phyloP scores from a whole-genome alignment of 2,113 vertebrate species.

The Montifringilla adamsi region DNA sequence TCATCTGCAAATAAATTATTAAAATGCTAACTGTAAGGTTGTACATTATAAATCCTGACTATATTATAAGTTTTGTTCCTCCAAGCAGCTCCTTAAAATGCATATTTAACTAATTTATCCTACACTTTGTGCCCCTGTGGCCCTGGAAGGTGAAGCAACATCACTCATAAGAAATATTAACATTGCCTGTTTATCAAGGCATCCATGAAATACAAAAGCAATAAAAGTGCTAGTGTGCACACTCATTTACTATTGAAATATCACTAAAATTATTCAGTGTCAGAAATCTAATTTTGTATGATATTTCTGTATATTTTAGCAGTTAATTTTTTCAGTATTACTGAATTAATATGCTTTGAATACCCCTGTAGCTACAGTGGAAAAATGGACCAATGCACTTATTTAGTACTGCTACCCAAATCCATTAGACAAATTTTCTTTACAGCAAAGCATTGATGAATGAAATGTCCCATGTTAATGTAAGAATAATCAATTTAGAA shows the following conservation, averaged over 20 bases:
- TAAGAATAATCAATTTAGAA: constrained; percentile 92
- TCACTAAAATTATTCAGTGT: constrained; percentile 83
- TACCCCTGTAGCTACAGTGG: constrained; percentile 80
- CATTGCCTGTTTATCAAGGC: constrained; percentile 76
- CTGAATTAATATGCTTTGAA: constrained; percentile 81
- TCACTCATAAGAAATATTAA: constrained; percentile 77
- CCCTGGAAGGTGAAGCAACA: constrained; percentile 67
- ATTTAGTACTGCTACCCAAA: constrained; percentile 79
- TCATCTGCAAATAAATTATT: constrained; percentile 65
- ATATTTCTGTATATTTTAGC: constrained; percentile 79
- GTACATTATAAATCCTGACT: constrained; percentile 40
- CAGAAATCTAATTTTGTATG: constrained; percentile 83
- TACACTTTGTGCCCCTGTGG: constrained; percentile 66
- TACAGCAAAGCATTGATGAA: constrained; percentile 84
- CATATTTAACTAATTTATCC: constrained; percentile 68
- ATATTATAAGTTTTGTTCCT: constrained; percentile 45
- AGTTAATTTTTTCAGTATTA: constrained; percentile 74
- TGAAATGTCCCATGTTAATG: constrained; percentile 86
- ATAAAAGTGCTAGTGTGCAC: constrained; percentile 66
- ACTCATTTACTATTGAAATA: constrained; percentile 77
- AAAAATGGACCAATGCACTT: constrained; percentile 80
- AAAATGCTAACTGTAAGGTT: constrained; percentile 44
- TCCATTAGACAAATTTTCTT: constrained; percentile 84
- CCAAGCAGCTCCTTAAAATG: constrained; percentile 55
- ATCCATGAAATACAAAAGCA: constrained; percentile 74